Percentiles rank a stretch among this genome's conserved stretches.
Evolutionary conservation across 2,888 invertebrate species (phyloP).

Genomic region (Hyposoter dolosus): DNA sequence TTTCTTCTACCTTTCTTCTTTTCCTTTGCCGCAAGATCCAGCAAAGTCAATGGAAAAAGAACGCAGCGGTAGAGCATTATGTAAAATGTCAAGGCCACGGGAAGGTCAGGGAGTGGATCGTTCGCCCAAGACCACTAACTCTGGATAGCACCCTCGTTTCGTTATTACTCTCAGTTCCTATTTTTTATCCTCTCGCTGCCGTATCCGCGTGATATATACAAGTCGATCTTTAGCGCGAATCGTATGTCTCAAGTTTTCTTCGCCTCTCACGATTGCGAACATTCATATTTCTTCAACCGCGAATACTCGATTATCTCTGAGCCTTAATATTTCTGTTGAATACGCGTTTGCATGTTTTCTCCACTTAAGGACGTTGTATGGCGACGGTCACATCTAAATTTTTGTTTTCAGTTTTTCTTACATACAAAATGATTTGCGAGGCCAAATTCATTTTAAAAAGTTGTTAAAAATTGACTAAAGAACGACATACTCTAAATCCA

Average conservation of each 20-base stretch:
- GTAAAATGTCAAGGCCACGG: slow-evolving; percentile 60
- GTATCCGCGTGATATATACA: slow-evolving; percentile 1
- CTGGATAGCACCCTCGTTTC: slow-evolving; percentile 42
- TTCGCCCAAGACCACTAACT: slow-evolving; percentile 51
- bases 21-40: slow-evolving; percentile 30
- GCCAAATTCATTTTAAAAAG: too few relatives aligned
- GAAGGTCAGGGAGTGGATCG: slow-evolving; percentile 50
- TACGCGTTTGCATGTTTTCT: not conserved
- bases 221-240: not conserved
- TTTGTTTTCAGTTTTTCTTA: too few relatives aligned
- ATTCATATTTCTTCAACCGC: not conserved
- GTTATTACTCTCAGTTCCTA: slow-evolving; percentile 14
- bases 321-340: not conserved
- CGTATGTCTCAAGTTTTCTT: not conserved
- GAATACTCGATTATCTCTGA: not conserved
- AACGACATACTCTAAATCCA: too few relatives aligned
- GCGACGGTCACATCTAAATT: too few relatives aligned
- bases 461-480: too few relatives aligned
- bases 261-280: not conserved
- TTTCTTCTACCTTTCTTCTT: slow-evolving; percentile 1
- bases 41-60: slow-evolving; percentile 53
- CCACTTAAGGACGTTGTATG: too few relatives aligned
- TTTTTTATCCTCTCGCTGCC: not conserved
- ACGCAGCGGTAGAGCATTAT: slow-evolving; percentile 18
- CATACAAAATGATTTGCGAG: too few relatives aligned